phyloP scores from a whole-genome alignment of 2,797 vertebrate species.

The Protonibea diacanthus region DNA sequence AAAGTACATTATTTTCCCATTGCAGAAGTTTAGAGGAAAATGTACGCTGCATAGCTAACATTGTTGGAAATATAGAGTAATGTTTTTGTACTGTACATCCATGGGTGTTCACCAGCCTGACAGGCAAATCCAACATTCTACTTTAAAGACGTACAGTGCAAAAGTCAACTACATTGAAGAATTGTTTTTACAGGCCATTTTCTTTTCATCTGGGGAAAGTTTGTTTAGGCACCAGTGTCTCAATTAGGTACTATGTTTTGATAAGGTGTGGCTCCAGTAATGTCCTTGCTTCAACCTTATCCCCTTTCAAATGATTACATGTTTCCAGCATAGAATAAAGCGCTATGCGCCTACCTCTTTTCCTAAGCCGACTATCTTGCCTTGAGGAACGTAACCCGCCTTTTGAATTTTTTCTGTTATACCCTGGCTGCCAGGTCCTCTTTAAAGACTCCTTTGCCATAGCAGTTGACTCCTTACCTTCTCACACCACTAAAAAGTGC shows the following conservation, averaged over 20 bases:
- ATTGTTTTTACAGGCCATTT: constrained; percentile 67
- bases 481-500: constrained; percentile 52
- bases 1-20: constrained; percentile 16
- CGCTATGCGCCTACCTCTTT: constrained; percentile 48
- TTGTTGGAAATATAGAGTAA: constrained; percentile 59
- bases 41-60: constrained; percentile 39
- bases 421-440: constrained; percentile 52
- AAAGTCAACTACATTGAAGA: constrained; percentile 63
- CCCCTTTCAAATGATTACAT: constrained; percentile 77
- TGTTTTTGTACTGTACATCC: constrained; percentile 67
- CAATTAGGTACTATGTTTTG: constrained; percentile 77
- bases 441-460: constrained; percentile 58
- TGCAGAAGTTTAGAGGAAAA: constrained; percentile 26
- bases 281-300: constrained; percentile 72
- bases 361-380: constrained; percentile 56
- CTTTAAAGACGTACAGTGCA: constrained; percentile 65
- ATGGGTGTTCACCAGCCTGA: constrained; percentile 77
- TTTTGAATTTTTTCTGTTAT: constrained; percentile 32
- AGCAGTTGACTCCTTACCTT: constrained; percentile 52
- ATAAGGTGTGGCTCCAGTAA: constrained; percentile 78
- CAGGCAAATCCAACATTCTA: constrained; percentile 68
- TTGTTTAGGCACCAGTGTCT: constrained; percentile 74
- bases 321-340: constrained; percentile 72
- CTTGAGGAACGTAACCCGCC: constrained; percentile 53
- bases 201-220: constrained; percentile 73